Percentiles rank a stretch among this genome's conserved stretches.
These are phyloP conservation scores for Erethizon dorsatum DNA, from an alignment of 2,797 vertebrate species.

Conservation along the genomic window DNA sequence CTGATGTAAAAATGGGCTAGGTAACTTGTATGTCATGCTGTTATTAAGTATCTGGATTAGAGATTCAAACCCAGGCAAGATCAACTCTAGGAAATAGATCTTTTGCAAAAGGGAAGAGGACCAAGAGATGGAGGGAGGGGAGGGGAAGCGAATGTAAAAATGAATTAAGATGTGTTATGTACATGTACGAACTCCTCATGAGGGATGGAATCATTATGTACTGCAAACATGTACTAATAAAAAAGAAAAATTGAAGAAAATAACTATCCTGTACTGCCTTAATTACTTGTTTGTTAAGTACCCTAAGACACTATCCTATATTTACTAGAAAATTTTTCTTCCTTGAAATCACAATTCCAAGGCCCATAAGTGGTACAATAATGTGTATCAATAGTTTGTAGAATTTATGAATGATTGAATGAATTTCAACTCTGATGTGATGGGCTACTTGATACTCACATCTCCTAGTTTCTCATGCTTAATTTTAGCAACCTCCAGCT, in stretches of 20 bases:
- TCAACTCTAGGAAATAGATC: neutral
- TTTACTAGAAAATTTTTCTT: neutral
- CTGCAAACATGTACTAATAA: neutral
- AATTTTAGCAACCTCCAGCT: neutral
- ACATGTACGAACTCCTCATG: neutral
- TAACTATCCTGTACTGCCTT: neutral
- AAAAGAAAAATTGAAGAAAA: neutral
- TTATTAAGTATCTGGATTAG: conserved; percentile 9
- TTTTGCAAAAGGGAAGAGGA: neutral
- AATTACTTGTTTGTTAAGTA: neutral
- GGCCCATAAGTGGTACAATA: neutral
- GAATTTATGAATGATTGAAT: neutral
- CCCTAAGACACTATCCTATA: neutral
- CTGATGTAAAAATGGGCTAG: conserved; percentile 20
- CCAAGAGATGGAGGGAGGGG: neutral
- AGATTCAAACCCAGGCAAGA: neutral
- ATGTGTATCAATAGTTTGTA: neutral
- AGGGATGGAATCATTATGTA: neutral
- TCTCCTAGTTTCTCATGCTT: neutral
- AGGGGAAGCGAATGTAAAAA: neutral
- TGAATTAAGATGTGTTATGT: neutral
- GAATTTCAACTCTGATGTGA: neutral
- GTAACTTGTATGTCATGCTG: neutral
- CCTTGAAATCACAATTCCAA: neutral
- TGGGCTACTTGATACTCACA: neutral